phyloP scores from a whole-genome alignment of 2,113 vertebrate species.

The Capra hircus region DNA sequence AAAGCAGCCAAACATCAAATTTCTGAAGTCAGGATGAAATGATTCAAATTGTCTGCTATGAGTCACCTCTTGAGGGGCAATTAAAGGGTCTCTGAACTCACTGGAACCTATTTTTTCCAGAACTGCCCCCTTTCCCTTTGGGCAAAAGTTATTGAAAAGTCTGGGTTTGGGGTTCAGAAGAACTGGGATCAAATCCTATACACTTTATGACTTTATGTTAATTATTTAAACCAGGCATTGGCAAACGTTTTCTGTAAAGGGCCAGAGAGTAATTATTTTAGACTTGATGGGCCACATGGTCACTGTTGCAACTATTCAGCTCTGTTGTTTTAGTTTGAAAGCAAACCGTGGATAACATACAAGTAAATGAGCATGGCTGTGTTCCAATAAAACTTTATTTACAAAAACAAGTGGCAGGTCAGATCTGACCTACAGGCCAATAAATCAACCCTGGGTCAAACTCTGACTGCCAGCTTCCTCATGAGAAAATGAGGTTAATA shows the following conservation, averaged over 20 bases:
- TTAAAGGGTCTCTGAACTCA: neutral
- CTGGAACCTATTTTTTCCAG: neutral
- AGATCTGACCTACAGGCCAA: neutral
- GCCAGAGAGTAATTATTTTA: neutral
- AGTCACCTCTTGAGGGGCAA: neutral
- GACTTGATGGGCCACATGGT: neutral
- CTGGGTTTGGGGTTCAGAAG: neutral
- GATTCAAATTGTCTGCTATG: neutral
- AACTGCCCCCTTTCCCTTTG: neutral
- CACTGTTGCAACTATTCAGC: neutral
- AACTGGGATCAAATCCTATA: conserved; percentile 37
- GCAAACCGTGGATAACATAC: neutral
- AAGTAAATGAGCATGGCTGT: neutral
- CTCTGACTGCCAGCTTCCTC: neutral
- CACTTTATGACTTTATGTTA: neutral
- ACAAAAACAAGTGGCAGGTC: neutral
- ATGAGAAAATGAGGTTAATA: neutral
- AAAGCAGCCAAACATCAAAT: neutral
- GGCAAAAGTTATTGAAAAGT: neutral
- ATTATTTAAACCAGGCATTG: neutral
- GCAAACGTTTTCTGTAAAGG: neutral
- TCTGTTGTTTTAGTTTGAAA: neutral
- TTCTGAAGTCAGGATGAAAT: neutral
- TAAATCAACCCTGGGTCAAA: neutral
- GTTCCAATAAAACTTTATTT: neutral